These are phyloP conservation scores for Stegana nigrithorax DNA, from an alignment of 2,888 invertebrate species.

Conservation along the genomic window DNA sequence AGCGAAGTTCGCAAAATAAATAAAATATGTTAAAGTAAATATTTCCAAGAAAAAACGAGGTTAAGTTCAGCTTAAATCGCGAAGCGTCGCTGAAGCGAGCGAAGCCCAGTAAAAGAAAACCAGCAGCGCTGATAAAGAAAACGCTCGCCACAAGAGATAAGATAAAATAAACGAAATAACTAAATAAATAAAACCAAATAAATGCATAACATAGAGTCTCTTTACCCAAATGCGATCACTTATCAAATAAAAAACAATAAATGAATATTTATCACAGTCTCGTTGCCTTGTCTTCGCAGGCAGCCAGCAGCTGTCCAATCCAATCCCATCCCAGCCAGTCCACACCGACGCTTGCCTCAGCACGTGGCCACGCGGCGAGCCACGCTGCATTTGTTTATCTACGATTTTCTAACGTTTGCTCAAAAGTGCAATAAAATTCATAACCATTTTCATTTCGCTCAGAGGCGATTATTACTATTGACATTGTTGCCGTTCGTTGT, in stretches of 20 bases:
- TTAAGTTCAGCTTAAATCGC: constrained; percentile 15
- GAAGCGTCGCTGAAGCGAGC: not conserved
- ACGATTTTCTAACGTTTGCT: constrained; percentile 9
- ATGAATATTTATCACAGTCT: no score
- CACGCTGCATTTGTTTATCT: no score
- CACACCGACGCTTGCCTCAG: no score
- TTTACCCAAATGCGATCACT: no score
- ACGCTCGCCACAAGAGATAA: not conserved
- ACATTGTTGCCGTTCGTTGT: not conserved
- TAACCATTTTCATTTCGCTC: no score
- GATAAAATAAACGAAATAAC: not conserved
- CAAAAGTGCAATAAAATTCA: constrained; percentile 8
- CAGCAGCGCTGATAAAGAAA: not conserved
- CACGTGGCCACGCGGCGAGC: no score
- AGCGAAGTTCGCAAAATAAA: not conserved
- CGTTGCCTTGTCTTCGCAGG: no score
- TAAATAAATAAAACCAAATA: not conserved
- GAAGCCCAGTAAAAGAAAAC: not conserved
- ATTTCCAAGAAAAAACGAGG: constrained; percentile 9
- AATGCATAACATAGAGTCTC: no score
- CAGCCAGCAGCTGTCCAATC: no score
- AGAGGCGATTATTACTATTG: constrained; percentile 6
- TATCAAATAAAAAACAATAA: not conserved
- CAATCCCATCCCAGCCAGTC: no score
- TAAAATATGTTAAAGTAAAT: not conserved